Base-by-base conservation (phyloP, 2,888 invertebrate genomes). In the Hypomecis atomaria region DNA sequence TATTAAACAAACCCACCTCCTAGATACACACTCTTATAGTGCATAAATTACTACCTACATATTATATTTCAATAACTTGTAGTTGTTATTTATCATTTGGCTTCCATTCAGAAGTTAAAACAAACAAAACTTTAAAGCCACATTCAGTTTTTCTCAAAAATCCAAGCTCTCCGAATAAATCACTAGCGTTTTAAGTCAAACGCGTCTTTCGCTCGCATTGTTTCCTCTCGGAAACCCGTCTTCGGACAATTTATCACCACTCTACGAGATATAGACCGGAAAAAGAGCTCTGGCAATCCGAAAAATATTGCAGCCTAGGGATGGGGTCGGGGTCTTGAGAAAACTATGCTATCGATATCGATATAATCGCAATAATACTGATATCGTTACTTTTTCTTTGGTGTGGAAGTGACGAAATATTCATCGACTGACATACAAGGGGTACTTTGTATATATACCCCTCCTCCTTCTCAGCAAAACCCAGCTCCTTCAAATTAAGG, bases 211-310 rank as follows among this genome's bases (percentile, higher is more conserved):
- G 40, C 56, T 63, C 59, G 62, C 67, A 67, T 70, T 67, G 67
- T 68, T 67, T 65, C 56, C 45, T 54, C 53, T 57, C 53, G 64
- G 68, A 66, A 67, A 52, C 58, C 63, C 63, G 68, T 70, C 67
- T 68, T 65, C 65, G 62, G 61, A 64, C 71, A 70, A 75, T 75
- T 72, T 72, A 72, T 75, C 73, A 75, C 73, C 60, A 67, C 71
- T 65, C 65, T 55, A 59, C 66, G 66, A 67, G 69, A 68, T 70
- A 66, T 61, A 67, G 63, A 71, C 67, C 67, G 70, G 70, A 69
- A 69, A 70, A 62, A 63, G 63, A 65, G 58, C 56, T 65, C 45
- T 55, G 57, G 66, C 58, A 62, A 66, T 61, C 62, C 67, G 64
- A 67, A 69, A 67, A 67, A 66, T 67, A 69, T 65, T 67, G 70